phyloP scores from a whole-genome alignment of 2,113 vertebrate species.

The Aptenodytes patagonicus region DNA sequence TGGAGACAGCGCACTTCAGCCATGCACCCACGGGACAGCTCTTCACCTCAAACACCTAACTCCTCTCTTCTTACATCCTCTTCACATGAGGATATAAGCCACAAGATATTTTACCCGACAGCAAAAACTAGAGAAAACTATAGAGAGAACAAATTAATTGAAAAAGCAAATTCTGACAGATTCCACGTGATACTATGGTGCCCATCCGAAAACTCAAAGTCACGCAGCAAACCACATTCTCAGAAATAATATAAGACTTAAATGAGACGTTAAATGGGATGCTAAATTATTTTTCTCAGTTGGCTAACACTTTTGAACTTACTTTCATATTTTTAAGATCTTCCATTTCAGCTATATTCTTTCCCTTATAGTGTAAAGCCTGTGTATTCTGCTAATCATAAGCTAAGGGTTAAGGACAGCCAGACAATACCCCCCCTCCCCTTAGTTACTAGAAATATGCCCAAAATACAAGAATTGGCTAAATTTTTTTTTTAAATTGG shows the following conservation, averaged over 20 bases:
- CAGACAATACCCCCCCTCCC: not conserved
- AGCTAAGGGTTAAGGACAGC: not conserved
- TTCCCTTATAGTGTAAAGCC: not conserved
- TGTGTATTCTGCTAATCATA: not conserved
- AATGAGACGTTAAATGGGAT: not conserved
- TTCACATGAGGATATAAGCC: not conserved
- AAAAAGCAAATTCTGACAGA: not conserved
- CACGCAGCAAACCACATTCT: not conserved
- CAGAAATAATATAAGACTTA: not conserved
- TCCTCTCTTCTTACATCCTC: not conserved
- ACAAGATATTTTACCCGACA: not conserved
- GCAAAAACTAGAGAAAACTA: not conserved
- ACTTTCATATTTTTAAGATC: not conserved
- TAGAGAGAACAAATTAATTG: not conserved
- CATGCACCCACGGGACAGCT: rapidly evolving
- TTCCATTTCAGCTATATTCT: not conserved
- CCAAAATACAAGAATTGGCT: not conserved
- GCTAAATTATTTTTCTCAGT: not conserved
- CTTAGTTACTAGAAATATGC: not conserved
- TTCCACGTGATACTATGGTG: rapidly evolving
- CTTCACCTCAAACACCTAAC: not conserved
- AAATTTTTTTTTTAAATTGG: too few relatives aligned
- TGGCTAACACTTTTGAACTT: not conserved
- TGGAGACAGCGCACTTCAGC: too few relatives aligned
- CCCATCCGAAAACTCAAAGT: not conserved